Percentiles rank a stretch among this genome's conserved stretches.
These are phyloP conservation scores for Lucifuga dentata DNA, from an alignment of 2,113 vertebrate genomes.

Conservation along the genomic window DNA sequence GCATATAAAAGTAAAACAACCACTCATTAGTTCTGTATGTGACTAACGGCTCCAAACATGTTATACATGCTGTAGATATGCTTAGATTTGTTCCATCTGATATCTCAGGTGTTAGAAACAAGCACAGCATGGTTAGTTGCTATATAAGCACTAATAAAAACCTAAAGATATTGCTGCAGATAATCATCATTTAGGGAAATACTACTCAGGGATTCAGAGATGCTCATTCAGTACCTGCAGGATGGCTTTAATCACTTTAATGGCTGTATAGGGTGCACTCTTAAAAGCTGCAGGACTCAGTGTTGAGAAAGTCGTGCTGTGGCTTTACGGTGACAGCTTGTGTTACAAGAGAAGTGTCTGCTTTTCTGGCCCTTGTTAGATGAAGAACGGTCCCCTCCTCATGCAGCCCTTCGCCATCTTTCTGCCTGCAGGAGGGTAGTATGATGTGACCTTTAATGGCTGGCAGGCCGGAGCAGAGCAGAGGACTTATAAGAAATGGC, in stretches of 20 bases:
- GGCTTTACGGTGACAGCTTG: slow-evolving; percentile 52
- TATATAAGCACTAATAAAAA: neutral
- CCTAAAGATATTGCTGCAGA: slow-evolving; percentile 11
- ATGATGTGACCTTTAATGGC: slow-evolving; percentile 77
- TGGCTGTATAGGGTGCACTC: slow-evolving; percentile 33
- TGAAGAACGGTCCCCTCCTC: slow-evolving; percentile 60
- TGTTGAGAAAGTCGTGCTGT: slow-evolving; percentile 14
- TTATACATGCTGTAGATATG: neutral
- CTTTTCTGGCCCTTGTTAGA: slow-evolving; percentile 56
- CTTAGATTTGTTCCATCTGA: slow-evolving; percentile 1
- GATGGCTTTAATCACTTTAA: slow-evolving; percentile 38
- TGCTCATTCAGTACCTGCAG: neutral
- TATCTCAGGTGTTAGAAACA: slow-evolving; percentile 3
- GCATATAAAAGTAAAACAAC: too few relatives aligned
- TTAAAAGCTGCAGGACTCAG: slow-evolving; percentile 26
- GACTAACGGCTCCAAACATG: neutral
- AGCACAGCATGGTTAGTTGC: slow-evolving; percentile 5
- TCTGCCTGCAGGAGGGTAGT: slow-evolving; percentile 66
- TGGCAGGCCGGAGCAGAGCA: slow-evolving; percentile 60
- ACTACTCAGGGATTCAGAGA: slow-evolving; percentile 11
- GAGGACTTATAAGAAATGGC: slow-evolving; percentile 76
- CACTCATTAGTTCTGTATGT: neutral
- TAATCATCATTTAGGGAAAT: slow-evolving; percentile 18
- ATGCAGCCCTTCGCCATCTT: slow-evolving; percentile 57
- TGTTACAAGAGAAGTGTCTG: slow-evolving; percentile 50